Evolutionary conservation across 2,888 invertebrate species (phyloP).

Genomic region (Ichneumoninae sp.): DNA sequence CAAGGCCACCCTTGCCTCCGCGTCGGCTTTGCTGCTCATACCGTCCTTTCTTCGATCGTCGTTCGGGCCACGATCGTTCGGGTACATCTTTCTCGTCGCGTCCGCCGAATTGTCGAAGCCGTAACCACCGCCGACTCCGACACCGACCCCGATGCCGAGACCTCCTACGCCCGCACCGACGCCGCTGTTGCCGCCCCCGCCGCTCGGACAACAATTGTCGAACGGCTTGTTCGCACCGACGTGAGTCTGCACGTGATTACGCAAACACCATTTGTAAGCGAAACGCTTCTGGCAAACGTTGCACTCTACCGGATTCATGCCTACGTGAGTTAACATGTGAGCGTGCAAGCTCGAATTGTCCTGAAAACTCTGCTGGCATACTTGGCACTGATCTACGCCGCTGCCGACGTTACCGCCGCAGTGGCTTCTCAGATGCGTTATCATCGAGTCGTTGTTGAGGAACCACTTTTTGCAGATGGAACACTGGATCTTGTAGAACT

Average conservation of each 20-base stretch:
- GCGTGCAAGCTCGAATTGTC: slow-evolving; percentile 78
- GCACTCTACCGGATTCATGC: slow-evolving; percentile 79
- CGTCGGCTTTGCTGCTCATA: slow-evolving; percentile 6
- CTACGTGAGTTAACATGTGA: slow-evolving; percentile 81
- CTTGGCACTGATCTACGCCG: slow-evolving; percentile 78
- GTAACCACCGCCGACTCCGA: slow-evolving; percentile 28
- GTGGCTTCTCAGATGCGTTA: slow-evolving; percentile 80
- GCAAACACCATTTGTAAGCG: slow-evolving; percentile 79
- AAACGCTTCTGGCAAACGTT: slow-evolving; percentile 80
- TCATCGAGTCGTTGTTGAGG: slow-evolving; percentile 82
- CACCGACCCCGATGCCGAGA: background rate
- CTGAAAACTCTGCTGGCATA: slow-evolving; percentile 79
- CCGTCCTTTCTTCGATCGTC: slow-evolving; percentile 46
- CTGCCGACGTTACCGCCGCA: slow-evolving; percentile 69
- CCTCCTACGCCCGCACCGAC: slow-evolving; percentile 11
- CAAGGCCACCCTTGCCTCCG: background rate
- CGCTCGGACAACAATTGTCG: slow-evolving; percentile 66
- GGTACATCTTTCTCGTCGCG: slow-evolving; percentile 54
- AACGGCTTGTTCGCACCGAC: slow-evolving; percentile 57
- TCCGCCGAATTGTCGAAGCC: slow-evolving; percentile 46
- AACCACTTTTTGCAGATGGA: slow-evolving; percentile 82
- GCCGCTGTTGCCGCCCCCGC: slow-evolving; percentile 28
- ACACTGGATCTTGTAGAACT: slow-evolving; percentile 82
- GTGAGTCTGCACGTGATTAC: slow-evolving; percentile 79
- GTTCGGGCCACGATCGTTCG: slow-evolving; percentile 24